Evolutionary conservation across 2,797 vertebrate species (phyloP).

Genomic region (Sebastes hopkinsi): DNA sequence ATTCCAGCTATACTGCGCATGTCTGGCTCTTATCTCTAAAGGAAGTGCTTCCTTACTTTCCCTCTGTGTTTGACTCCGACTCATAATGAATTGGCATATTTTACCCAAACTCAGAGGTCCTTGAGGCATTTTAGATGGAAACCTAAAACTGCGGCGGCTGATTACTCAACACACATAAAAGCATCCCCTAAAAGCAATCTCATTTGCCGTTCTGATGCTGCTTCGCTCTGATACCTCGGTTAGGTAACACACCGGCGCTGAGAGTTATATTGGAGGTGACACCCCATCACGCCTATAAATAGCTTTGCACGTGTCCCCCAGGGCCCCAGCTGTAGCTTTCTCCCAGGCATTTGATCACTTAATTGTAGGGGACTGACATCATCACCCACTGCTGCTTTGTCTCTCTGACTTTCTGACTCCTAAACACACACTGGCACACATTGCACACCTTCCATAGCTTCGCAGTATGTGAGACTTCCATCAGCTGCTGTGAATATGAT

Average conservation of each 20-base stretch:
- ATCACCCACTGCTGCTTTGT: constrained; percentile 52
- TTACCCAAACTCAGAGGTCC: not conserved
- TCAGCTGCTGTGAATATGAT: not conserved
- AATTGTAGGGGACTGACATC: constrained; percentile 65
- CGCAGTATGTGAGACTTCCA: not conserved
- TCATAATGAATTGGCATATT: not conserved
- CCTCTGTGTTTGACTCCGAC: not conserved
- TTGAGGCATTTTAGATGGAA: constrained; percentile 13
- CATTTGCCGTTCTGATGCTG: constrained; percentile 10
- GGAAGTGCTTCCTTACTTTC: not conserved
- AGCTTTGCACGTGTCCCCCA: constrained; percentile 61
- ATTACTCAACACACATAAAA: constrained; percentile 24
- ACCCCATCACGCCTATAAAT: constrained; percentile 73
- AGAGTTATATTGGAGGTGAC: constrained; percentile 74
- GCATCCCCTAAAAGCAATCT: constrained; percentile 32
- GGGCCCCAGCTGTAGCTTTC: constrained; percentile 70
- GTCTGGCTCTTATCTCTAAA: not conserved
- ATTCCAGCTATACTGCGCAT: not conserved
- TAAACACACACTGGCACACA: not conserved
- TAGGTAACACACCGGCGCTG: constrained; percentile 54
- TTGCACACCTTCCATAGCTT: not conserved
- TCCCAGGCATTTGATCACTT: constrained; percentile 68
- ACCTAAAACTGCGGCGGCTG: constrained; percentile 4
- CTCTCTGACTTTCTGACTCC: constrained; percentile 39
- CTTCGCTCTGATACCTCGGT: constrained; percentile 35